A percentile compares a stretch with the other conserved stretches of the same genome.
phyloP scores from a whole-genome alignment of 2,113 vertebrate genomes.

The Hiodon tergisus region DNA sequence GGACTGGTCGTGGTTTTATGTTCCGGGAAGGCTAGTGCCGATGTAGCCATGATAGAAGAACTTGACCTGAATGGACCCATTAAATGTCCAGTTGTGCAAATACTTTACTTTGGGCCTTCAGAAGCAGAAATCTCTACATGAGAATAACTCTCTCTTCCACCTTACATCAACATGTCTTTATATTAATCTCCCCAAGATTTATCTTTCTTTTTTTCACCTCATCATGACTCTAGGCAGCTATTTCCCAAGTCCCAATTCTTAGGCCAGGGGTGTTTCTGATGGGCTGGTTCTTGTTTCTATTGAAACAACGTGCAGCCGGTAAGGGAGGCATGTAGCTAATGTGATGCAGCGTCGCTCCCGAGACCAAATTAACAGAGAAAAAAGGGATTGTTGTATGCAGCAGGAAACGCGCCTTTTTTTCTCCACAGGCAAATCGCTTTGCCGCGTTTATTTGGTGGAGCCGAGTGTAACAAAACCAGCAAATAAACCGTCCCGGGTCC shows the following conservation, averaged over 20 bases:
- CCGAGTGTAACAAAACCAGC: too few relatives aligned
- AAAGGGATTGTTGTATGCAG: conserved; percentile 14
- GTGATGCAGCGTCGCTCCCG: conserved; percentile 41
- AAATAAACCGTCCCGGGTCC: too few relatives aligned
- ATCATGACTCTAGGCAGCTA: conserved; percentile 59
- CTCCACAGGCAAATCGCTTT: conserved; percentile 26
- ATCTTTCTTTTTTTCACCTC: conserved; percentile 48
- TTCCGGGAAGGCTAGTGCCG: too few relatives aligned
- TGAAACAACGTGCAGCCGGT: conserved; percentile 63
- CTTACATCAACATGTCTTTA: too few relatives aligned
- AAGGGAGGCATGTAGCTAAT: conserved; percentile 51
- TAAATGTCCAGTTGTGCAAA: too few relatives aligned
- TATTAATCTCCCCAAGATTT: too few relatives aligned
- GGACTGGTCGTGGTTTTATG: too few relatives aligned
- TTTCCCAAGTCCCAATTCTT: conserved; percentile 60
- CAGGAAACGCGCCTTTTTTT: conserved; percentile 4
- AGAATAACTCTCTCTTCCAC: too few relatives aligned
- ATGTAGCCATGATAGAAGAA: too few relatives aligned
- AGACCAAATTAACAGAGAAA: conserved; percentile 32
- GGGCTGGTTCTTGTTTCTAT: conserved; percentile 58
- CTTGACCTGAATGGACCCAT: too few relatives aligned
- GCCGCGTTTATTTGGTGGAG: not conserved
- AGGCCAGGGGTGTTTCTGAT: conserved; percentile 65
- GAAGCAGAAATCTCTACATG: too few relatives aligned
- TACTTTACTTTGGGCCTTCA: too few relatives aligned